Evolutionary conservation across 2,797 vertebrate genomes (phyloP), one percentile per base, ranked within the genome.

Genomic region (Phataginus tetradactyla): DNA sequence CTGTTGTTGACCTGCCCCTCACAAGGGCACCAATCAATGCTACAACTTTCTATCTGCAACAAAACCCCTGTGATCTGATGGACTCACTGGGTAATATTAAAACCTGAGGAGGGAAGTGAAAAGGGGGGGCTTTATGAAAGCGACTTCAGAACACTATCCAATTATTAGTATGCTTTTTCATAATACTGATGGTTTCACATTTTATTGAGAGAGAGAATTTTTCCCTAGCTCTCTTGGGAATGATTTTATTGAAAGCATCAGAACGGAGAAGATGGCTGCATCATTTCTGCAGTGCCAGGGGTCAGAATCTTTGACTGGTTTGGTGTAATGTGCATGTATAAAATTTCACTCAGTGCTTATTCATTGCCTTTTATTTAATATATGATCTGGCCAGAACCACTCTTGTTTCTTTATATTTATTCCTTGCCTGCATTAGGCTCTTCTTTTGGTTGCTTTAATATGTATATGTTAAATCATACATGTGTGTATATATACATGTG

Each of bases 341-440:
- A 98, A 99, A 98, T 98, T 98, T 98, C 98, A 98, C 97, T 98
- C 97, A 97, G 94, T 86, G 96, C 90, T 98, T 97, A 98, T 98
- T 98, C 98, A 96, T 98, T 98, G 97, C 97, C 97, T 99, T 98
- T 98, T 98, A 98, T 98, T 99, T 98, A 99, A 98, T 98, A 98
- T 98, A 97, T 97, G 97, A 98, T 98, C 97, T 97, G 96, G 93
- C 77, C 97, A 96, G 91, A 96, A 98, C 91, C 92, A 93, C 97
- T 98, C 97, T 94, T 98, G 97, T 97, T 98, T 98, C 97, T 98
- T 98, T 98, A 96, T 96, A 96, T 97, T 95, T 98, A 88, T 97
- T 95, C 91, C 86, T 97, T 96, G 96, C 96, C 97, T 83, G 68
- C 91, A 96, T 93, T 97, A 98, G 98, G 98, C 95, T 91, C 97